Conservation (phyloP, 2,113 vertebrate species). For the Oncorhynchus kisutch region DNA sequence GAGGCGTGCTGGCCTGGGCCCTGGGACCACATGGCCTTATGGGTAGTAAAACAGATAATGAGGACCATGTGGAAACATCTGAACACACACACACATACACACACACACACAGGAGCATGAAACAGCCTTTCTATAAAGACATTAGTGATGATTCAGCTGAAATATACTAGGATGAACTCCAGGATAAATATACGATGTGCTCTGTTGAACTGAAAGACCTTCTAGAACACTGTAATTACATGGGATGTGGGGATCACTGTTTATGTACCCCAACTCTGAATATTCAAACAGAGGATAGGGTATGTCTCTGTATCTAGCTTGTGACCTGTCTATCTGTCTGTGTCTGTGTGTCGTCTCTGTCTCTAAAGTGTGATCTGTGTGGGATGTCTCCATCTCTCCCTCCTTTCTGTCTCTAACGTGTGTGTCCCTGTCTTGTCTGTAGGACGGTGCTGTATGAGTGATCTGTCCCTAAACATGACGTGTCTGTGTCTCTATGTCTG, state of each 20-base stretch:
- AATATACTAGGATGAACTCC: constrained; percentile 6
- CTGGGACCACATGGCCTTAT: constrained; percentile 42
- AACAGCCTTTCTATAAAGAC: constrained; percentile 2
- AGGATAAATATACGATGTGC: constrained; percentile 12
- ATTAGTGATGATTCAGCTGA: constrained; percentile 36
- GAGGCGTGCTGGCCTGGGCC: constrained; percentile 32
- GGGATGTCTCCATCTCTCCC: too few species aligned
- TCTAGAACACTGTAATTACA: background rate
- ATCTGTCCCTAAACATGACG: background rate
- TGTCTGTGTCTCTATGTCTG: background rate
- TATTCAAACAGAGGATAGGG: too few species aligned
- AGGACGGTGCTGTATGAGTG: background rate
- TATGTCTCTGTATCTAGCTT: too few species aligned
- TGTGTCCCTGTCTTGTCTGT: background rate
- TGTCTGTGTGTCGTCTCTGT: too few species aligned
- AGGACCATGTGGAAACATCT: constrained; percentile 52
- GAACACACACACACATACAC: constrained; percentile 7
- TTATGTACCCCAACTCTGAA: too few species aligned
- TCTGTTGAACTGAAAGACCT: constrained; percentile 13
- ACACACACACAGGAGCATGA: constrained; percentile 5
- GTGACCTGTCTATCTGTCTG: too few species aligned
- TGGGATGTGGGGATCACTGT: too few species aligned
- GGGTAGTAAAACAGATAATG: constrained; percentile 50
- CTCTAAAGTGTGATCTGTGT: too few species aligned
- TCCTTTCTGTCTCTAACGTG: too few species aligned